Evolutionary conservation across 2,888 invertebrate genomes (phyloP), one percentile per base, ranked within the genome.

Genomic region (Synanthedon tipuliformis): DNA sequence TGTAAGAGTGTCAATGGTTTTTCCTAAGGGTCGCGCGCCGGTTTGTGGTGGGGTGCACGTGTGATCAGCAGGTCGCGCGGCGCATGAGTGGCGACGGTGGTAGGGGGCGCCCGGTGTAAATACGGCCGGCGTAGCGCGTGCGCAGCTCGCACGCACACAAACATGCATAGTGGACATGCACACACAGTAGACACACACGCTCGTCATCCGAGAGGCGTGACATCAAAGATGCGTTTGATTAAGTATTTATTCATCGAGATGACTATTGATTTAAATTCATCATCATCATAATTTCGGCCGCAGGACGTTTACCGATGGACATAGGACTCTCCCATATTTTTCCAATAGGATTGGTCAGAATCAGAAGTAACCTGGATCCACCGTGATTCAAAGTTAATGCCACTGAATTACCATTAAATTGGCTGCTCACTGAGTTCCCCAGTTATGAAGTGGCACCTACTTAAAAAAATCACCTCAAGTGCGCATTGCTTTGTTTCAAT

Each of bases 51-150:
- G 78, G 78, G 77, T 73, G 75, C 71, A 82, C 85, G 87, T 87
- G 87, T 85, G 83, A 63, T 78, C 81, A 56, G 78, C 70, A 70
- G 74, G 76, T 80, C 82, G 77, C 64, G 75, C 83, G 73, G 85
- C 80, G 86, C 86, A 84, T 86, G 83, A 87, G 87, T 87, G 87
- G 71, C 78, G 66, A 73, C 70, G 73, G 81, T 86, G 85, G 87
- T 78, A 86, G 86, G 82, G 85, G 85, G 80, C 81, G 78, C 76
- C 34, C 77, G 78, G 78, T 73, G 87, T 87, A 87, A 85, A 87
- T 87, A 87, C 84, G 73, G 71, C 71, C 78, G 59, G 65, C 74
- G 72, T 72, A 60, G 75, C 83, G 81, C 81, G 80, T 79, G 84
- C 84, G 73, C 78, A 64, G 66, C 69, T 73, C 74, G 69, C 65